Percentiles rank a stretch among this genome's conserved stretches.
These are phyloP conservation scores for Glyptemys insculpta DNA, from an alignment of 2,797 vertebrate species.

Conservation along the genomic window DNA sequence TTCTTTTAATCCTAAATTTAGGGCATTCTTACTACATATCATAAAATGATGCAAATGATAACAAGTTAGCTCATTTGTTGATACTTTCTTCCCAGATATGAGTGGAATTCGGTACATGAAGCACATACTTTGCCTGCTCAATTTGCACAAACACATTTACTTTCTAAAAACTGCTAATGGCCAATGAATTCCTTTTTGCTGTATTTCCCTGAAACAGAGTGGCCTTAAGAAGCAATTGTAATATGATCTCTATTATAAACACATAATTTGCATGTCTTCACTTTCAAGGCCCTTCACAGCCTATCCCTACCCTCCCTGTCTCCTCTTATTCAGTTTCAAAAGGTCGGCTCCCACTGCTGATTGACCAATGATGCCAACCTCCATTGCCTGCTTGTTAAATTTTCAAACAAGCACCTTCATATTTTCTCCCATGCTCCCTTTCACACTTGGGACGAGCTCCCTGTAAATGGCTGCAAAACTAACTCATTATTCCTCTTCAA, in stretches of 20 bases:
- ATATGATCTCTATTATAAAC: accelerated
- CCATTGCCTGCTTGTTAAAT: background rate
- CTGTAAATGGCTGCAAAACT: too few relatives aligned
- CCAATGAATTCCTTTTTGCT: accelerated
- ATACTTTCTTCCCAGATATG: background rate
- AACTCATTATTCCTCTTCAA: too few relatives aligned
- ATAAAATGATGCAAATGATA: background rate
- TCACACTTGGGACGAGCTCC: too few relatives aligned
- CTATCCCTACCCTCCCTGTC: too few relatives aligned
- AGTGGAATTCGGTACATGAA: background rate
- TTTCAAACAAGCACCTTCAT: background rate
- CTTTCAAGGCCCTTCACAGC: too few relatives aligned
- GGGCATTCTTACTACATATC: background rate
- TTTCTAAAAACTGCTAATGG: background rate
- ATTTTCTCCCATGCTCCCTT: background rate
- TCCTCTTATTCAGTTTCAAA: too few relatives aligned
- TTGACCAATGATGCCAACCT: too few relatives aligned
- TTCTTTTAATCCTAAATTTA: background rate
- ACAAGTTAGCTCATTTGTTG: background rate
- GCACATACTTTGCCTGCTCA: background rate
- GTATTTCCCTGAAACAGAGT: background rate
- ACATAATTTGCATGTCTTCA: background rate
- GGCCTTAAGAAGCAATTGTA: background rate
- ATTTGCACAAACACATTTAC: background rate
- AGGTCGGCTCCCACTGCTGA: too few relatives aligned